phyloP scores from a whole-genome alignment of 2,113 vertebrate species.

The Prunella fulvescens region DNA sequence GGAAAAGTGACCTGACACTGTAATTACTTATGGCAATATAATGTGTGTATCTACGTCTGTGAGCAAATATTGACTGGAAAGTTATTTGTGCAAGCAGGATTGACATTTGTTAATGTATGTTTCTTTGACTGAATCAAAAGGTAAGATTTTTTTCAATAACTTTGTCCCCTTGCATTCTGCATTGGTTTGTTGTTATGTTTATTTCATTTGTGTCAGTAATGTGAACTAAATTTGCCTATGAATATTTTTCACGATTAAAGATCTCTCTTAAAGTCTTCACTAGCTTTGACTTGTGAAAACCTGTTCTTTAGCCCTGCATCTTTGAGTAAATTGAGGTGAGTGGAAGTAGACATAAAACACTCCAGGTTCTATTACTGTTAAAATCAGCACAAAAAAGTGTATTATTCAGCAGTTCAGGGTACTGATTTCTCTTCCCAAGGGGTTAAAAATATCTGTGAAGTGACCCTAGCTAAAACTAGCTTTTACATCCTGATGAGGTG shows the following conservation, averaged over 20 bases:
- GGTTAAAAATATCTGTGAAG: background rate
- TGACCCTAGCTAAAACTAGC: background rate
- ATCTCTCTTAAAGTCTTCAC: constrained; percentile 29
- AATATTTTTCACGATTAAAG: constrained; percentile 63
- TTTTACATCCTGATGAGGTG: background rate
- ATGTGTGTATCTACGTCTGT: background rate
- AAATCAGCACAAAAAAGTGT: background rate
- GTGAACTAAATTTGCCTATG: constrained; percentile 28
- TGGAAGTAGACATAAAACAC: background rate
- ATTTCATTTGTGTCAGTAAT: constrained; percentile 2
- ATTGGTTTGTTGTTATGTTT: background rate
- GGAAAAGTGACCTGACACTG: constrained; percentile 9
- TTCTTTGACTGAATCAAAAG: background rate
- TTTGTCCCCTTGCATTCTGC: background rate
- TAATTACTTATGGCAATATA: constrained; percentile 5
- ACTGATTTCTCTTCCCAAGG: background rate
- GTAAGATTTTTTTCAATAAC: background rate
- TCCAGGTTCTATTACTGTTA: background rate
- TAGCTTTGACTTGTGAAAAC: background rate
- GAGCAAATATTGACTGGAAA: background rate
- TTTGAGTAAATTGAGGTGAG: background rate
- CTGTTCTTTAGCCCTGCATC: background rate
- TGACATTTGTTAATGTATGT: background rate
- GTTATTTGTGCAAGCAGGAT: background rate
- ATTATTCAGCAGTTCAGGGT: background rate